Percentiles rank a stretch among this genome's conserved stretches.
phyloP scores from a whole-genome alignment of 2,888 invertebrate species.

The Thecocarcelia acutangulata region DNA sequence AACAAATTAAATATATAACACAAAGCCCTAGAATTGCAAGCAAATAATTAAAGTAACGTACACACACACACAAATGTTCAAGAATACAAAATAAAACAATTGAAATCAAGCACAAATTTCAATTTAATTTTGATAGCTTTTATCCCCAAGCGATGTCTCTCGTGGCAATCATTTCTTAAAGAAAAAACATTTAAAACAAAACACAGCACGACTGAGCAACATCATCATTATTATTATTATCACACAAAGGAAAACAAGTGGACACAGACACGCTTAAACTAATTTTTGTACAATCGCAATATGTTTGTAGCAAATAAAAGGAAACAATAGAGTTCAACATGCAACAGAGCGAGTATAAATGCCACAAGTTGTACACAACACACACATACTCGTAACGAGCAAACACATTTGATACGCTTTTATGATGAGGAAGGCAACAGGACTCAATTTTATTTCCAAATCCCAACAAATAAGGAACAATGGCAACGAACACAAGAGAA shows the following conservation, averaged over 20 bases:
- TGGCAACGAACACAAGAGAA: slow-evolving; percentile 21
- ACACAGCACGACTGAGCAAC: slow-evolving; percentile 33
- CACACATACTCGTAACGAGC: neutral
- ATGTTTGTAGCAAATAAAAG: slow-evolving; percentile 48
- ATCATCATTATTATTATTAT: neutral
- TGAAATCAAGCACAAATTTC: slow-evolving; percentile 73
- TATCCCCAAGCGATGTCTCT: neutral
- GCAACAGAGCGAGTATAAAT: slow-evolving; percentile 34
- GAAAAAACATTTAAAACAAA: slow-evolving; percentile 9
- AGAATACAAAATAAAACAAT: slow-evolving; percentile 60
- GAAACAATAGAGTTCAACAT: slow-evolving; percentile 55
- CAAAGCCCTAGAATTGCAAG: slow-evolving; percentile 10
- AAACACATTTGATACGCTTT: neutral
- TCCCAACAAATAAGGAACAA: slow-evolving; percentile 16
- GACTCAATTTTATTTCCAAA: slow-evolving; percentile 51
- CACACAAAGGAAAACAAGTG: slow-evolving; percentile 5
- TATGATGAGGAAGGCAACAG: slow-evolving; percentile 31
- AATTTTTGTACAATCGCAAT: slow-evolving; percentile 33
- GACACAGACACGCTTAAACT: neutral
- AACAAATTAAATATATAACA: slow-evolving; percentile 43
- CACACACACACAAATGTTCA: neutral
- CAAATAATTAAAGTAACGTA: slow-evolving; percentile 8
- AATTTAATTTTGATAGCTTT: slow-evolving; percentile 70
- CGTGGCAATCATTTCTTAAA: slow-evolving; percentile 7
- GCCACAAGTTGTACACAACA: slow-evolving; percentile 56